These are phyloP conservation scores for Epinephelus cyanopodus DNA, from an alignment of 2,113 vertebrate genomes.

Conservation along the genomic window DNA sequence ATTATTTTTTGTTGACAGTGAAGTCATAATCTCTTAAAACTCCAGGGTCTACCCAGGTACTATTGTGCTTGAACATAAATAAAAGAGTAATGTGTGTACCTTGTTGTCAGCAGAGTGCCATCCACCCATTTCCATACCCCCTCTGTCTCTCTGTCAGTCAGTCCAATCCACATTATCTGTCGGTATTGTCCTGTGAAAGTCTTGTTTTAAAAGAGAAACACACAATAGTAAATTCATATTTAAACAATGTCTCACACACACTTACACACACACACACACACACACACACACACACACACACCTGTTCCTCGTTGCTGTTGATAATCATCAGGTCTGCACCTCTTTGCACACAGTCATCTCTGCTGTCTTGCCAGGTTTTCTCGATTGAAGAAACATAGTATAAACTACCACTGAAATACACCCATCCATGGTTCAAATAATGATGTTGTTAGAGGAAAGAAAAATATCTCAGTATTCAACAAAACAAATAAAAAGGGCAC, in stretches of 20 bases:
- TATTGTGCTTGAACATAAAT: background rate
- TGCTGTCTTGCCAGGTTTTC: conserved; percentile 37
- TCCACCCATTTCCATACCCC: conserved; percentile 30
- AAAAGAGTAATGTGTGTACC: background rate
- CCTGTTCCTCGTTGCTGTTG: conserved; percentile 48
- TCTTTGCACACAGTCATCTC: conserved; percentile 31
- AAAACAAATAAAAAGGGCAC: no score
- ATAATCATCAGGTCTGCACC: conserved; percentile 54
- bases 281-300: no score
- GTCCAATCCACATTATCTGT: conserved; percentile 16
- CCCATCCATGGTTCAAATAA: conserved; percentile 15
- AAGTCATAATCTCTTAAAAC: no score
- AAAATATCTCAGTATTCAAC: background rate
- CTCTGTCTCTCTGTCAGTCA: conserved; percentile 2
- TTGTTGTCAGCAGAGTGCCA: accelerated
- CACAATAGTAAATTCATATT: no score
- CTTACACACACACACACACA: no score
- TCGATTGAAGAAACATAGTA: conserved; percentile 36
- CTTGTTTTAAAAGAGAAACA: background rate
- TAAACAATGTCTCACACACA: no score
- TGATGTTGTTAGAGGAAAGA: background rate
- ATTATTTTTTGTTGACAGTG: no score
- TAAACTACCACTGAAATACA: conserved; percentile 21
- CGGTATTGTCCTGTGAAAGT: background rate
- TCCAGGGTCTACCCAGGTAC: no score